Base-by-base conservation (phyloP, 2,888 invertebrate genomes). In the Dolichomitus sp. region DNA sequence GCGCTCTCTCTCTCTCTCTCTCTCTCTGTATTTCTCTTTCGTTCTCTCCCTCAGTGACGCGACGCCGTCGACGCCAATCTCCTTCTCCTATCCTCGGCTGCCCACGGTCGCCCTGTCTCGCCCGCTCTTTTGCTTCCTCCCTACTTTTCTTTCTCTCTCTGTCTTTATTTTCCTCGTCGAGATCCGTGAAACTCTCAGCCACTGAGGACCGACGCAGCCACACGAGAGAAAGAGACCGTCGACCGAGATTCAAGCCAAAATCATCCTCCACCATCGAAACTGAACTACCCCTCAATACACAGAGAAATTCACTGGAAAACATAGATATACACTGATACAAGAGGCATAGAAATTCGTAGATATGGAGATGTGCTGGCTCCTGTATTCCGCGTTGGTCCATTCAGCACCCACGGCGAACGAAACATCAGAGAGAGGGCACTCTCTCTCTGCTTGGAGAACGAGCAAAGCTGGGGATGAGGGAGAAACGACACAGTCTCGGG, bases 61-160 rank as follows among this genome's bases (percentile, higher is more conserved):
- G 79, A 84, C 73, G 85, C 83, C 86, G 87, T 84, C 73, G 87
- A 86, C 86, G 87, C 88, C 87, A 14, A n/a, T 27, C 57, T 14
- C 61, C 12, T 17, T 40, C 19, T n/a, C 19, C 63, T 63, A 7
- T 42, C 42, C 42, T 19, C 63, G 37, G 40, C 23, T 12, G 87
- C 37, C 23, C 54, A 17, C 27, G 86, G 48, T 70, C 74, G 70
- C 54, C 68, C 81, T 80, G 68, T 69, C 57, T 74, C 66, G 76
- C 72, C 61, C 73, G 66, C 63, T 80, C 72, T 82, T 52, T 66
- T 61, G 76, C 76, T 70, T 54, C 61, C 37, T 68, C 76, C 23
- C 42, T 73, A 9, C 40, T 12, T 48, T 23, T 50, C 50, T 14
- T n/a, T 54, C 70, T 54, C 40, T 27, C 40, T 76, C 40, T 59